Conservation (phyloP, 2,888 invertebrate species). For the Parthenolecanium corni region DNA sequence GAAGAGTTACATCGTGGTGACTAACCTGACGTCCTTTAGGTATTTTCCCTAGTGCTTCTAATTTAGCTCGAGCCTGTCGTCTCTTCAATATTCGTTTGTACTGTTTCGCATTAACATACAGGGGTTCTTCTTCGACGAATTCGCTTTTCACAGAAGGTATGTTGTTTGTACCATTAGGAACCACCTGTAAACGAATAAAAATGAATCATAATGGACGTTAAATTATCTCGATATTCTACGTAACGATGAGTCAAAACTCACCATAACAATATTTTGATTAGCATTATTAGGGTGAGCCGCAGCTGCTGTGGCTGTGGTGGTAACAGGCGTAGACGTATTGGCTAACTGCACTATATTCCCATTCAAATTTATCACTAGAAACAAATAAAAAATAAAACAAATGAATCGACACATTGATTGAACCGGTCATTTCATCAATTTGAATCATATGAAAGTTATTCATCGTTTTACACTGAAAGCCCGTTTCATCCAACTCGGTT, state of each 20-base stretch:
- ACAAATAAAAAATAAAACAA: neutral
- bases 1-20: neutral
- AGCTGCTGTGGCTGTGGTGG: conserved; percentile 40
- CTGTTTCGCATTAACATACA: conserved; percentile 97
- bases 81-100: conserved; percentile 92
- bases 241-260: conserved; percentile 42
- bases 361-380: conserved; percentile 59
- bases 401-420: too few species aligned
- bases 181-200: conserved; percentile 19
- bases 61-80: conserved; percentile 82
- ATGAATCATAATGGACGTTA: too few species aligned
- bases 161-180: conserved; percentile 15
- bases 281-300: conserved; percentile 40
- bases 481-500: too few species aligned
- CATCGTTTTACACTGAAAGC: too few species aligned
- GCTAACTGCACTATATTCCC: conserved; percentile 63
- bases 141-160: conserved; percentile 41
- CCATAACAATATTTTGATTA: conserved; percentile 65
- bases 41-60: conserved; percentile 90
- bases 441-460: too few species aligned
- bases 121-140: conserved; percentile 78
- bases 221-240: too few species aligned
- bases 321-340: conserved; percentile 38
- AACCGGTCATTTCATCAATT: too few species aligned
- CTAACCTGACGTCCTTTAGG: conserved; percentile 84